Evolutionary conservation across 2,797 vertebrate species (phyloP).

Genomic region (Cossypha polioptera): DNA sequence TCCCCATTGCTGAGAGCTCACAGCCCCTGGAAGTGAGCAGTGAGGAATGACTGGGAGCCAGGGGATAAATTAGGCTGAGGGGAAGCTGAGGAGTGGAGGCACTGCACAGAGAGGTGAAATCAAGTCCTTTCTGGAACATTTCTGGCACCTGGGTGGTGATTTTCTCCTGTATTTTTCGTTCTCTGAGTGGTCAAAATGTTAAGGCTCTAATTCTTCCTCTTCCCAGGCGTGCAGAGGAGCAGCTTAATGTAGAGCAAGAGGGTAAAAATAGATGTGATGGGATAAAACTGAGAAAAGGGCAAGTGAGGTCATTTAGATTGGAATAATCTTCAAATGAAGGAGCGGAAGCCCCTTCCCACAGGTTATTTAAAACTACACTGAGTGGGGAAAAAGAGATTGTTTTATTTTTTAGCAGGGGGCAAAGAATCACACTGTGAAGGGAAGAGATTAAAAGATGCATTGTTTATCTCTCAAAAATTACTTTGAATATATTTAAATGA

Average conservation of each 20-base stretch:
- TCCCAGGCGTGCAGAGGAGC: background rate
- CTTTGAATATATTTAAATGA: background rate
- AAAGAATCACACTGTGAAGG: background rate
- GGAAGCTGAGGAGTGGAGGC: background rate
- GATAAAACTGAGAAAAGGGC: slow-evolving; percentile 13
- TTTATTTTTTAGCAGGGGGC: background rate
- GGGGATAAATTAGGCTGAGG: background rate
- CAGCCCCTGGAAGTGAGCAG: background rate
- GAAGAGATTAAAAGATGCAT: background rate
- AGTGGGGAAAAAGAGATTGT: background rate
- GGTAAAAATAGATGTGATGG: slow-evolving; percentile 29
- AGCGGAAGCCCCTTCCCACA: background rate
- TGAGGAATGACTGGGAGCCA: background rate
- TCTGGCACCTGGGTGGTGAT: background rate
- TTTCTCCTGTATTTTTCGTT: background rate
- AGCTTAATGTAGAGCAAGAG: background rate
- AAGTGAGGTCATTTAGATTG: background rate
- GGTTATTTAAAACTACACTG: background rate
- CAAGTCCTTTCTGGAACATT: background rate
- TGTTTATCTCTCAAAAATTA: background rate
- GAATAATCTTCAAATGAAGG: background rate
- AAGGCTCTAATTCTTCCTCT: background rate
- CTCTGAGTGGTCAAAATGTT: background rate
- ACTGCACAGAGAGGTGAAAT: background rate
- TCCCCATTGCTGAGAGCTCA: background rate